Evolutionary conservation across 2,888 invertebrate genomes (phyloP).

Genomic region (Sipunculus nudus): DNA sequence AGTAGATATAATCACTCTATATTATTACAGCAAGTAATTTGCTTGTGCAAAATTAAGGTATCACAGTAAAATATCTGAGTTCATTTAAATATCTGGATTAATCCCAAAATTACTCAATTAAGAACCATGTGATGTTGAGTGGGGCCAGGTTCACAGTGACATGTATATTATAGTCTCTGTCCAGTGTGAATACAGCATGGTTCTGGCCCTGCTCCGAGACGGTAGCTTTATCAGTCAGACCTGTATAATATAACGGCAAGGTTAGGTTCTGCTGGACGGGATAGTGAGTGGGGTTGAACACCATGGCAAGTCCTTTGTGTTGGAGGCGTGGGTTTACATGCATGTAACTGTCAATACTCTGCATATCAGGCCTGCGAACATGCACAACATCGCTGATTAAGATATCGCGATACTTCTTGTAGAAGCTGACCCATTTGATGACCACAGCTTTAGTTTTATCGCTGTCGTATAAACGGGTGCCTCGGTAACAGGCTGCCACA

Average conservation of each 20-base stretch:
- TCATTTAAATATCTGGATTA: too few species aligned
- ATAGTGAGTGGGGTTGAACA: slow-evolving; percentile 38
- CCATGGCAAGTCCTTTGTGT: slow-evolving; percentile 36
- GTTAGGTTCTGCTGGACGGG: slow-evolving; percentile 14
- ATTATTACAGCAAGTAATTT: too few species aligned
- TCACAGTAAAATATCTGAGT: too few species aligned
- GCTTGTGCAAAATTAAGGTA: too few species aligned
- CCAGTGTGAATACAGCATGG: slow-evolving; percentile 12
- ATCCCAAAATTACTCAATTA: slow-evolving; percentile 28
- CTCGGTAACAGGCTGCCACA: slow-evolving; percentile 41
- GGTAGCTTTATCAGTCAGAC: slow-evolving; percentile 19
- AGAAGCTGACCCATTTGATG: slow-evolving; percentile 37
- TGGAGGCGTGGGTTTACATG: slow-evolving; percentile 36
- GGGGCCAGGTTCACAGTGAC: slow-evolving; percentile 20
- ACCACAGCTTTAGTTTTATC: slow-evolving; percentile 31
- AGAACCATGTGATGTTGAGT: slow-evolving; percentile 34
- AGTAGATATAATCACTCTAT: too few species aligned
- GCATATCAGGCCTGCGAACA: slow-evolving; percentile 38
- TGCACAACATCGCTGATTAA: slow-evolving; percentile 41
- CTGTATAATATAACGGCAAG: slow-evolving; percentile 40
- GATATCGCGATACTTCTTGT: slow-evolving; percentile 37
- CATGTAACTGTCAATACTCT: slow-evolving; percentile 35
- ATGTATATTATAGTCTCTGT: slow-evolving; percentile 26
- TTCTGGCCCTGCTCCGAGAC: slow-evolving; percentile 23
- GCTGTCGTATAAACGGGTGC: slow-evolving; percentile 35